These are phyloP conservation scores for Scelioninae gen. 2 DNA, from an alignment of 2,888 invertebrate species.

Conservation along the genomic window DNA sequence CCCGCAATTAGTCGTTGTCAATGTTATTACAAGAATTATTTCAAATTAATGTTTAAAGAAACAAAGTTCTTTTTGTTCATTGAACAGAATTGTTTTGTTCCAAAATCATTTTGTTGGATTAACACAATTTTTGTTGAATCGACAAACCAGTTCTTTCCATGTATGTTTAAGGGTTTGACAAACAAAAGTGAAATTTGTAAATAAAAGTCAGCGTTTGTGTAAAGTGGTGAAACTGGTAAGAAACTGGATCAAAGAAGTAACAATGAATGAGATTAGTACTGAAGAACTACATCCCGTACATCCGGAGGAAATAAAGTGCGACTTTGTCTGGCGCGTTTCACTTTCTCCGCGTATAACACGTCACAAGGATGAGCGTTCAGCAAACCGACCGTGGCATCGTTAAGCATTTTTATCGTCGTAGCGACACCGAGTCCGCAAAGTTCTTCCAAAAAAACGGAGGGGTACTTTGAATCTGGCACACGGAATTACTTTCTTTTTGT, in stretches of 20 bases:
- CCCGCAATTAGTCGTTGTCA: too few species aligned
- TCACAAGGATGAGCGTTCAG: conserved; percentile 55
- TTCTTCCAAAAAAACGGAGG: conserved; percentile 22
- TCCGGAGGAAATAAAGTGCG: conserved; percentile 56
- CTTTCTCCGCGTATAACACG: conserved; percentile 53
- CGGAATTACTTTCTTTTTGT: conserved; percentile 35
- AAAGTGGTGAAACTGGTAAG: conserved; percentile 34
- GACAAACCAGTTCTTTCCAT: too few species aligned
- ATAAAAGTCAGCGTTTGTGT: conserved; percentile 5
- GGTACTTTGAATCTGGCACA: conserved; percentile 8
- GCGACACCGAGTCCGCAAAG: conserved; percentile 8
- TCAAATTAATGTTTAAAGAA: too few species aligned
- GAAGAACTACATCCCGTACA: conserved; percentile 31
- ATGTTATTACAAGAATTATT: too few species aligned
- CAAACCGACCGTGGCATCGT: conserved; percentile 57
- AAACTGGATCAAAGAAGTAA: conserved; percentile 49
- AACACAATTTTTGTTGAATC: too few species aligned
- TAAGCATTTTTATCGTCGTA: conserved; percentile 38
- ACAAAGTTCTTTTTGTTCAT: too few species aligned
- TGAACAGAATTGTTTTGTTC: too few species aligned
- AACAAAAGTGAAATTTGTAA: conserved; percentile 48
- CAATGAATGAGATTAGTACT: conserved; percentile 38
- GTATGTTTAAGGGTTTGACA: conserved; percentile 7
- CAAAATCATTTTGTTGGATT: too few species aligned
- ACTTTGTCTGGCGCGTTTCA: conserved; percentile 39